phyloP scores from a whole-genome alignment of 1,140 invertebrate species.

The Holcopasites calliopsidis region DNA sequence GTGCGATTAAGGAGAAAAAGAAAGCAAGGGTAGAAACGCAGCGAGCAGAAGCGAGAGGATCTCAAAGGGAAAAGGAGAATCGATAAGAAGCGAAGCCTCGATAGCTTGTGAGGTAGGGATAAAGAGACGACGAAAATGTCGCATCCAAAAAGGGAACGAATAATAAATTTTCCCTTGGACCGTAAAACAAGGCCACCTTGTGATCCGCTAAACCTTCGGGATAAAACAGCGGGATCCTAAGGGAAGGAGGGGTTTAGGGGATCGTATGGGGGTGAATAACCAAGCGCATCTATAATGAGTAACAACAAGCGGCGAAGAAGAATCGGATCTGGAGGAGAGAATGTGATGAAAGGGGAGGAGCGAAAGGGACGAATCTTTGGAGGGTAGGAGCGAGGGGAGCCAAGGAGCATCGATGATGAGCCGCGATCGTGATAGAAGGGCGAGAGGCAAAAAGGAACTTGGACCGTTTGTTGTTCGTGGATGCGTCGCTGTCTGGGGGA shows the following conservation, averaged over 20 bases:
- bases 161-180: slow-evolving; percentile 31
- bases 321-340: not conserved
- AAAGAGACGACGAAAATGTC: slow-evolving; percentile 7
- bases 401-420: slow-evolving; percentile 34
- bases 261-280: not conserved
- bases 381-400: not conserved
- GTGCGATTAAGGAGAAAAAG: slow-evolving; percentile 64
- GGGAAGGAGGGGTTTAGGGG: not conserved
- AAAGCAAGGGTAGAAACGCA: not conserved
- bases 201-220: slow-evolving; percentile 20
- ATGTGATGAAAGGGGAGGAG: not conserved
- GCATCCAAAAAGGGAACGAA: slow-evolving; percentile 9
- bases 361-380: not conserved
- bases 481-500: no score
- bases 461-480: no score
- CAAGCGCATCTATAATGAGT: slow-evolving; percentile 42
- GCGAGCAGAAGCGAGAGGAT: not conserved
- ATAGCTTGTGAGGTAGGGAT: not conserved
- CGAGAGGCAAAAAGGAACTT: slow-evolving; percentile 8
- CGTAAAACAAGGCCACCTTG: slow-evolving; percentile 31
- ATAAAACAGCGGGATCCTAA: slow-evolving; percentile 21
- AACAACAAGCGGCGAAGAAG: slow-evolving; percentile 20
- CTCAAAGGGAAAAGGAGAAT: not conserved
- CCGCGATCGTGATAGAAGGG: slow-evolving; percentile 6
- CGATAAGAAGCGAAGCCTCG: slow-evolving; percentile 35